These are phyloP conservation scores for Perithous albicinctus DNA, from an alignment of 2,888 invertebrate species.

Conservation along the genomic window DNA sequence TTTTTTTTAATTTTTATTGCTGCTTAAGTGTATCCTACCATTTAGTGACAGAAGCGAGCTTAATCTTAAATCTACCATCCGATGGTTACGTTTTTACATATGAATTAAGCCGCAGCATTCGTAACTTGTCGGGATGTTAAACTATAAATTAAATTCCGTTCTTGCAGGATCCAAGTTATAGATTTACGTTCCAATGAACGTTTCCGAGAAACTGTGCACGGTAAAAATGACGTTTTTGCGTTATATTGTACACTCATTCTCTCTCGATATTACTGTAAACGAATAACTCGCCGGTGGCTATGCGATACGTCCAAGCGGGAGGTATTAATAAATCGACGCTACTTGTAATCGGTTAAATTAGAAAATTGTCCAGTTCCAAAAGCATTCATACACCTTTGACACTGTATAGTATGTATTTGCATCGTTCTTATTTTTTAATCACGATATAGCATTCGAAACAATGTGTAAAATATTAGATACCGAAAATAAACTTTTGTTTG, in stretches of 20 bases:
- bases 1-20: not conserved
- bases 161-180: not conserved
- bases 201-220: not conserved
- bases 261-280: not conserved
- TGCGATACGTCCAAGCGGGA: not conserved
- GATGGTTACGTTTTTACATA: not conserved
- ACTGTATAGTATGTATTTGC: conserved; percentile 23
- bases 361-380: conserved; percentile 41
- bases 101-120: not conserved
- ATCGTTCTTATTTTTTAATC: conserved; percentile 11
- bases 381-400: conserved; percentile 25
- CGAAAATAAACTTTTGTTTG: conserved; percentile 53
- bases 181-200: not conserved
- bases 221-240: not conserved
- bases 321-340: not conserved
- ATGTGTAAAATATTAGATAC: conserved; percentile 50
- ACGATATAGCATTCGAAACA: conserved; percentile 48
- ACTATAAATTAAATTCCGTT: not conserved
- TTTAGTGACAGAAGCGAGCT: conserved; percentile 16
- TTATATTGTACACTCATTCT: not conserved
- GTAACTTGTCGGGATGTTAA: not conserved
- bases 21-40: conserved; percentile 6
- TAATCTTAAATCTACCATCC: not conserved
- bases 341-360: conserved; percentile 34
- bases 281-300: not conserved